Conservation (phyloP, 2,797 vertebrate genomes). For the Clarias platycephalus region DNA sequence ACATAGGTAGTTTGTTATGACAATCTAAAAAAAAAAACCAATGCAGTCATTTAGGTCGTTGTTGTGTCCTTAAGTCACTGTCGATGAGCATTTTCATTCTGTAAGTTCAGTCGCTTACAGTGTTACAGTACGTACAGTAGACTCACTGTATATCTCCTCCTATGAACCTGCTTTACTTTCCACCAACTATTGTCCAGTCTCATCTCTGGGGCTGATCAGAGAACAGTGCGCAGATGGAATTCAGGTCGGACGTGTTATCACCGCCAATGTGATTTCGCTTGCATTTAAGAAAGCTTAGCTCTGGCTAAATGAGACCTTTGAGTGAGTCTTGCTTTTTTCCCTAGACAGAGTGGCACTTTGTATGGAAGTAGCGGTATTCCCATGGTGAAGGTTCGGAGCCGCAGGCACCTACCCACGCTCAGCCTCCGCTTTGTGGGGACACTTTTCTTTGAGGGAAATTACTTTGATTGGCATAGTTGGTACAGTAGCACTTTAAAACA, state of each 20-base stretch:
- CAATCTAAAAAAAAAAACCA: conserved; percentile 31
- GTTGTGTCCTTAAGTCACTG: conserved; percentile 20
- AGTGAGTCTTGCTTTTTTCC: conserved; percentile 64
- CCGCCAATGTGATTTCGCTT: conserved; percentile 60
- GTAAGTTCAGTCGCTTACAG: conserved; percentile 23
- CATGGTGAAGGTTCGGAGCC: conserved; percentile 64
- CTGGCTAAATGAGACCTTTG: conserved; percentile 69
- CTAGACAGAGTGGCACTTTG: conserved; percentile 75
- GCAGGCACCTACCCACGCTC: conserved; percentile 66
- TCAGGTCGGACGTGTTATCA: conserved; percentile 63
- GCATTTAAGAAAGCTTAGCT: conserved; percentile 61
- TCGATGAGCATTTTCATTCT: conserved; percentile 31
- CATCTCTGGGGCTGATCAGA: conserved; percentile 54
- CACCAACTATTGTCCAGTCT: conserved; percentile 47
- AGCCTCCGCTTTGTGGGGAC: conserved; percentile 70
- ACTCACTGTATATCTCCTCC: conserved; percentile 50
- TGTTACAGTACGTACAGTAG: conserved; percentile 50
- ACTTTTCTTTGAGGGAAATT: conserved; percentile 69
- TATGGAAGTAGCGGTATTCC: conserved; percentile 71
- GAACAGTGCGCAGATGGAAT: conserved; percentile 55
- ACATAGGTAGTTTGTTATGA: background rate
- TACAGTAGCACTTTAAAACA: conserved; percentile 75
- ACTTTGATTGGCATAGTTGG: conserved; percentile 78
- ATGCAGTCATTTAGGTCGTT: conserved; percentile 24
- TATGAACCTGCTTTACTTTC: conserved; percentile 49